Percentiles rank a stretch among this genome's conserved stretches.
phyloP scores from a whole-genome alignment of 2,113 vertebrate species.

The Noctilio leporinus region DNA sequence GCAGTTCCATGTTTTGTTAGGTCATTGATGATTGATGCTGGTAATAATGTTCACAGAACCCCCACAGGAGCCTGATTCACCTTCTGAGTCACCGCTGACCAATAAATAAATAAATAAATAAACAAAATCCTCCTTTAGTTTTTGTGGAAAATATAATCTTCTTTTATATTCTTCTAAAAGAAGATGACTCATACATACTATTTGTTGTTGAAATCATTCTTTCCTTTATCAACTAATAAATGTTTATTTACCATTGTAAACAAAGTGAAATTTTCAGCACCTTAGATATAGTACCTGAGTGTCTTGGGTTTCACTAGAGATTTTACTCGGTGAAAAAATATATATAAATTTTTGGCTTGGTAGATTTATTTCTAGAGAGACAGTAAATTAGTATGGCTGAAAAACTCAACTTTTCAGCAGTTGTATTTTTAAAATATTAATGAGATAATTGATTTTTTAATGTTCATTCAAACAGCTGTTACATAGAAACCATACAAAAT shows the following conservation, averaged over 20 bases:
- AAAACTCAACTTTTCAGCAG: constrained; percentile 7
- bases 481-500: background rate
- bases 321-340: background rate
- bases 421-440: constrained; percentile 34
- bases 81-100: background rate
- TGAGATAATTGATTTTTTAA: background rate
- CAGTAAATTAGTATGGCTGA: background rate
- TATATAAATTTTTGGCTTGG: background rate
- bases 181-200: background rate
- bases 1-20: background rate
- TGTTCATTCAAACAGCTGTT: background rate
- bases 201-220: background rate
- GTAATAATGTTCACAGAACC: background rate
- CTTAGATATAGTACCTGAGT: background rate
- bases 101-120: background rate
- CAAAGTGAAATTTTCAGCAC: background rate
- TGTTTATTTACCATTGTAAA: background rate
- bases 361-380: background rate
- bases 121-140: background rate
- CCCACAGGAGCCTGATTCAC: background rate
- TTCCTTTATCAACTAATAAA: background rate
- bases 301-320: background rate
- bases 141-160: background rate
- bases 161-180: background rate
- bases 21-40: background rate